Evolutionary conservation across 2,888 invertebrate species (phyloP).

Genomic region (Drosophila lutescens): DNA sequence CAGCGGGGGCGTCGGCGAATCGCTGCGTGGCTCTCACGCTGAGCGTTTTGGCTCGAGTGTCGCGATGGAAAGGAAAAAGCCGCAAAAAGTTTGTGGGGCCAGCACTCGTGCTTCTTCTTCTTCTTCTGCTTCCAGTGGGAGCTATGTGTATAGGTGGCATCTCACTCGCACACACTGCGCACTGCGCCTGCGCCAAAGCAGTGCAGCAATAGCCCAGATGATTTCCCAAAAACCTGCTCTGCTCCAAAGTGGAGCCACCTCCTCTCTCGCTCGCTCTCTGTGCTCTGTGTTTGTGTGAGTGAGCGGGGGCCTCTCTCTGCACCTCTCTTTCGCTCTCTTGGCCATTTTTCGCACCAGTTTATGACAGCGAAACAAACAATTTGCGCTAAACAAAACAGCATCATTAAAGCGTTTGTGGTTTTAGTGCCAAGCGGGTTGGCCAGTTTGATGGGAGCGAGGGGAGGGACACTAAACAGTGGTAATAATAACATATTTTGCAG

Average conservation of each 20-base stretch:
- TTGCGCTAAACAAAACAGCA: constrained; percentile 82
- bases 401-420: constrained; percentile 82
- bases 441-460: constrained; percentile 35
- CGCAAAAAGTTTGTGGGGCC: constrained; percentile 50
- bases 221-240: constrained; percentile 62
- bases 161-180: constrained; percentile 50
- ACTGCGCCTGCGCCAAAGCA: constrained; percentile 73
- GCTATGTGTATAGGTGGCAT: constrained; percentile 19
- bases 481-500: not conserved
- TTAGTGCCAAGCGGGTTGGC: constrained; percentile 65
- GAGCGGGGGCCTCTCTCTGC: constrained; percentile 26
- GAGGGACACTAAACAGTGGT: constrained; percentile 21
- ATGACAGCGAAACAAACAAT: constrained; percentile 82
- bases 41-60: constrained; percentile 69
- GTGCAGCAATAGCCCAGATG: constrained; percentile 46
- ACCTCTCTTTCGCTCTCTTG: constrained; percentile 40
- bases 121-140: constrained; percentile 68
- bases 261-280: constrained; percentile 18
- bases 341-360: constrained; percentile 82
- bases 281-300: constrained; percentile 17
- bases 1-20: constrained; percentile 64
- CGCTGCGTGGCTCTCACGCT: constrained; percentile 43
- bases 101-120: constrained; percentile 39
- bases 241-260: constrained; percentile 35
- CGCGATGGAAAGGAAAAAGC: constrained; percentile 51